A percentile compares a stretch with the other conserved stretches of the same genome.
These are phyloP conservation scores for Pantala flavescens DNA, from an alignment of 1,140 invertebrate species.

Conservation along the genomic window DNA sequence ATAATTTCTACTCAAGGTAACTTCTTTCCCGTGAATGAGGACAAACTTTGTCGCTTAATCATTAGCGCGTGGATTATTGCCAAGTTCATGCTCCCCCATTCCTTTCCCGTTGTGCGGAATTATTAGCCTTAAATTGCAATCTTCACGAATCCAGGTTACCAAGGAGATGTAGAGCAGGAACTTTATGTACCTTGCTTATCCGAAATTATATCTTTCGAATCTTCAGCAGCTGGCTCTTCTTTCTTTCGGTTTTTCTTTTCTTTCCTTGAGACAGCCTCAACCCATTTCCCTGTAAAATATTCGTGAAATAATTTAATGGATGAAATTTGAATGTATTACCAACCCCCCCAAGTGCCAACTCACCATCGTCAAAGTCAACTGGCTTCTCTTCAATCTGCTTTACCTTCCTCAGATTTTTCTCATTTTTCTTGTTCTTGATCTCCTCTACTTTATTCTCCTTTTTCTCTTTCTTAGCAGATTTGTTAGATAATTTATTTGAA, in stretches of 20 bases:
- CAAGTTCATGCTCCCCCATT: too few relatives aligned
- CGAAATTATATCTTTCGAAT: background rate
- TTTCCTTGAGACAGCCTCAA: slow-evolving; percentile 5
- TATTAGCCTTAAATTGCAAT: too few relatives aligned
- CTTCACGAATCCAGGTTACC: too few relatives aligned
- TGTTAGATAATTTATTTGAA: background rate
- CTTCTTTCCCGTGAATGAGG: too few relatives aligned
- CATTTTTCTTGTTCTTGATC: slow-evolving; percentile 13
- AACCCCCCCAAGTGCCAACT: background rate
- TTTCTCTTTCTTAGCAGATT: background rate
- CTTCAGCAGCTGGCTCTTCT: background rate
- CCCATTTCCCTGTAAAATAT: slow-evolving; percentile 8
- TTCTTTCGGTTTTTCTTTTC: slow-evolving; percentile 13
- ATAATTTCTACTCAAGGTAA: too few relatives aligned
- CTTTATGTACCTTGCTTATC: background rate
- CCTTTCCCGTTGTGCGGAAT: too few relatives aligned
- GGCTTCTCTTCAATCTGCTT: slow-evolving; percentile 12
- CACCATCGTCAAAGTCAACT: slow-evolving; percentile 14
- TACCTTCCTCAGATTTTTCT: slow-evolving; percentile 5
- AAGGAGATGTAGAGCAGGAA: too few relatives aligned
- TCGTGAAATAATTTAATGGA: background rate
- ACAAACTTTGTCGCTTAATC: too few relatives aligned
- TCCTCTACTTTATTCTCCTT: slow-evolving; percentile 9
- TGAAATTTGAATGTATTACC: background rate
- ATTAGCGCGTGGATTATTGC: too few relatives aligned